A percentile compares a stretch with the other conserved stretches of the same genome.
phyloP scores from a whole-genome alignment of 2,888 invertebrate species.

The Folsomia manolachei region DNA sequence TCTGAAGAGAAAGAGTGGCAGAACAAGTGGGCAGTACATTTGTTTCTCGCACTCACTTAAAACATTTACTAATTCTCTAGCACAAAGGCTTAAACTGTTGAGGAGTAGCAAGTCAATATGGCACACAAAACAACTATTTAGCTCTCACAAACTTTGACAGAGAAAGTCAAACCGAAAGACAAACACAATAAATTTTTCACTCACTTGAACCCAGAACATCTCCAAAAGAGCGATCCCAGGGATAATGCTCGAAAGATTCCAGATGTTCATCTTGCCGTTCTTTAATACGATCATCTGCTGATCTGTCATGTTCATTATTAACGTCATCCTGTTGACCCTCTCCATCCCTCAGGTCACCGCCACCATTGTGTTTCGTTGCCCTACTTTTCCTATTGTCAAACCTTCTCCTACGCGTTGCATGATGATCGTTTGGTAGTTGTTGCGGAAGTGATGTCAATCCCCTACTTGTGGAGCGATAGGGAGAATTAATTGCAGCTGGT shows the following conservation, averaged over 20 bases:
- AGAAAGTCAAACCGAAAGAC: neutral
- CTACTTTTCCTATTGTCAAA: neutral
- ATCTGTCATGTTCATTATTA: neutral
- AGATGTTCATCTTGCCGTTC: neutral
- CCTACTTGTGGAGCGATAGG: too few relatives aligned
- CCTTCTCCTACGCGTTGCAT: neutral
- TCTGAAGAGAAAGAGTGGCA: too few relatives aligned
- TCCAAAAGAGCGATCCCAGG: constrained; percentile 36
- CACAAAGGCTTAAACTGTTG: too few relatives aligned
- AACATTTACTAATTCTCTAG: too few relatives aligned
- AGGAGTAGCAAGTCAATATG: too few relatives aligned
- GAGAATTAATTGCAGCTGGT: neutral
- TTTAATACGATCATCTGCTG: neutral
- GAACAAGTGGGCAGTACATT: too few relatives aligned
- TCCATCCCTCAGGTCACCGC: neutral
- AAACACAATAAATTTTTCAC: constrained; percentile 10
- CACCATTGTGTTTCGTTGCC: neutral
- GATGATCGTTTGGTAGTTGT: neutral
- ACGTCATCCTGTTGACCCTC: neutral
- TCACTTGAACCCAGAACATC: constrained; percentile 30
- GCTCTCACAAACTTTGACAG: too few relatives aligned
- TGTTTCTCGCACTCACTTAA: too few relatives aligned
- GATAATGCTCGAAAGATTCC: constrained; percentile 38
- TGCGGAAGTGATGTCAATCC: too few relatives aligned
- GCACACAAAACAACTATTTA: too few relatives aligned